Evolutionary conservation across 1,140 invertebrate genomes (phyloP).

Genomic region (Oryctes rhinoceros): DNA sequence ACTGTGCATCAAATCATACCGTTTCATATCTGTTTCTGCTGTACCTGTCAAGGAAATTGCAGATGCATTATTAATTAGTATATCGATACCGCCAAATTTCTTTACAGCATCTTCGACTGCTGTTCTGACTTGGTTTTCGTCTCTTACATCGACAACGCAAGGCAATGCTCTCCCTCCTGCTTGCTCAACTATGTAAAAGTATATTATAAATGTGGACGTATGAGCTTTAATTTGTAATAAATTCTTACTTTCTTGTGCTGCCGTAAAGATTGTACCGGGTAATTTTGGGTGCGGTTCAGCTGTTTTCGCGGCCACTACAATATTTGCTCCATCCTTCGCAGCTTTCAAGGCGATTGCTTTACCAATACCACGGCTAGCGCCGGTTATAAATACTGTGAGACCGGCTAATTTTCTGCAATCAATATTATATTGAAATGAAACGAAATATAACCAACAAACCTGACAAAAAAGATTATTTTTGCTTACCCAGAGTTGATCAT

Average conservation of each 20-base stretch:
- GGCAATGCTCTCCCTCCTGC: conserved; percentile 91
- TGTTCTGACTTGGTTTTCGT: conserved; percentile 81
- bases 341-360: conserved; percentile 95
- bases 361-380: conserved; percentile 96
- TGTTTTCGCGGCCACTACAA: conserved; percentile 96
- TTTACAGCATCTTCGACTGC: conserved; percentile 88
- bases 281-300: conserved; percentile 94
- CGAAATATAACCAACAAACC: conserved; percentile 5
- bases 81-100: conserved; percentile 96
- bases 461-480: neutral
- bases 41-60: conserved; percentile 94
- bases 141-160: conserved; percentile 93
- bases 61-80: conserved; percentile 95
- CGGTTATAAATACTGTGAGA: conserved; percentile 93
- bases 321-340: conserved; percentile 93
- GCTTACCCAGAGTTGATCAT: conserved; percentile 18
- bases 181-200: conserved; percentile 78
- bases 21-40: conserved; percentile 91
- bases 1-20: conserved; percentile 92
- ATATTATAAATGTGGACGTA: neutral
- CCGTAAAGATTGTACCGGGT: conserved; percentile 96
- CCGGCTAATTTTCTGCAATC: conserved; percentile 79
- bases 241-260: conserved; percentile 89
- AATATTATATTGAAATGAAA: neutral
- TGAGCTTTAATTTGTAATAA: too few species aligned